These are phyloP conservation scores for Chelonus formosanus DNA, from an alignment of 2,888 invertebrate species.

Conservation along the genomic window DNA sequence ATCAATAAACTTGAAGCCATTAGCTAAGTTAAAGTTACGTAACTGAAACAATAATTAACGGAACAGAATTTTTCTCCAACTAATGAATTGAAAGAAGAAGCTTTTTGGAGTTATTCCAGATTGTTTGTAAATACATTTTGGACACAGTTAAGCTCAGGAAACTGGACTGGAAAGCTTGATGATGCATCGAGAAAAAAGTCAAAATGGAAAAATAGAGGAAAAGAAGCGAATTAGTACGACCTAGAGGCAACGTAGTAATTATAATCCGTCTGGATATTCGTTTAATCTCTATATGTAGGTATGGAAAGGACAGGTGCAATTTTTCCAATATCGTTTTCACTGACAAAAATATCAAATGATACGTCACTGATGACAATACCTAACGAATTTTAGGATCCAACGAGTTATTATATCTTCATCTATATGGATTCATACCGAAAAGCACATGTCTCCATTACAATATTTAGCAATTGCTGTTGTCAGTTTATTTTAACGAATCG, in stretches of 20 bases:
- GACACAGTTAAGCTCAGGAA: neutral
- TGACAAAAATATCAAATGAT: slow-evolving; percentile 60
- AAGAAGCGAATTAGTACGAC: neutral
- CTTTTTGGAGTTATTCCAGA: slow-evolving; percentile 21
- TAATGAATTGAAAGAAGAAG: neutral
- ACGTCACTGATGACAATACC: slow-evolving; percentile 31
- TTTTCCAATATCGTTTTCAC: slow-evolving; percentile 60
- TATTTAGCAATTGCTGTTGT: too few species aligned
- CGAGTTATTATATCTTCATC: slow-evolving; percentile 17
- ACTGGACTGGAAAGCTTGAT: too few species aligned
- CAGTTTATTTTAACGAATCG: too few species aligned
- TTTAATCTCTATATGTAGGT: slow-evolving; percentile 8
- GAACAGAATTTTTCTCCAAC: slow-evolving; percentile 1
- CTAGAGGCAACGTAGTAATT: slow-evolving; percentile 9
- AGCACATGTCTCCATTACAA: too few species aligned
- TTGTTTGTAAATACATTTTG: neutral
- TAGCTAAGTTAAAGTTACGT: too few species aligned
- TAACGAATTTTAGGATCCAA: slow-evolving; percentile 32
- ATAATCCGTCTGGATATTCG: slow-evolving; percentile 19
- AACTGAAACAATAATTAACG: too few species aligned
- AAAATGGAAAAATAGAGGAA: slow-evolving; percentile 8
- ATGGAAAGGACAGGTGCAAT: slow-evolving; percentile 61
- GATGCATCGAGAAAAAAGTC: neutral
- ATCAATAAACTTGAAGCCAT: too few species aligned
- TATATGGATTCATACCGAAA: too few species aligned